Percentiles rank a stretch among this genome's conserved stretches.
Conservation (phyloP, 2,113 vertebrate genomes). For the Tragelaphus strepsiceros region DNA sequence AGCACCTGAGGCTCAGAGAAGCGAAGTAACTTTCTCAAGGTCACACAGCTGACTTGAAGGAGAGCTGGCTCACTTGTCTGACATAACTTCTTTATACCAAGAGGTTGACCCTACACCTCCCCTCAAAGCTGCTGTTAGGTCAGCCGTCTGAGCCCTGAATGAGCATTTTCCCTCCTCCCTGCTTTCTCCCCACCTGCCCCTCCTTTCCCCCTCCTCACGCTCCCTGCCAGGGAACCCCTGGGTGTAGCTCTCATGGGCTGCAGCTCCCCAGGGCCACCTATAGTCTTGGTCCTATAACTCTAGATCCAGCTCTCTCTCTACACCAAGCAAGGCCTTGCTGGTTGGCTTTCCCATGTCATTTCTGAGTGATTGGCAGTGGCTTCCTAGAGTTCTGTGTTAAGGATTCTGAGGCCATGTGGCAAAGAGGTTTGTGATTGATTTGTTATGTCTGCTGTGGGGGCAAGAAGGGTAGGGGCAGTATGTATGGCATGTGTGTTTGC, state of each 20-base stretch:
- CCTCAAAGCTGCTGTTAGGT: background rate
- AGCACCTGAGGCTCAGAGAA: background rate
- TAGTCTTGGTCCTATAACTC: background rate
- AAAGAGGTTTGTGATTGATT: background rate
- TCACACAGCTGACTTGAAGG: background rate
- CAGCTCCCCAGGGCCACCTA: background rate
- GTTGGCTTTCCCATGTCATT: background rate
- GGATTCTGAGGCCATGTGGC: background rate
- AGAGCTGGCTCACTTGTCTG: background rate
- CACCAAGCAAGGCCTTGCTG: background rate
- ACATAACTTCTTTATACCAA: background rate
- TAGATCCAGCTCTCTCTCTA: background rate
- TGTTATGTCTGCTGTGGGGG: background rate
- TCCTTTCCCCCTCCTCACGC: rapidly evolving
- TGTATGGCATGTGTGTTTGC: background rate
- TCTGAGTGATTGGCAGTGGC: background rate
- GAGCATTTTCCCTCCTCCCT: background rate
- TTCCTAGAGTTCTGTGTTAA: background rate
- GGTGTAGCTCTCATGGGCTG: background rate
- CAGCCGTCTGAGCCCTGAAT: background rate
- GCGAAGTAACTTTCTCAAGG: background rate
- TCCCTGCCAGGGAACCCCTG: background rate
- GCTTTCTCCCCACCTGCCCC: rapidly evolving
- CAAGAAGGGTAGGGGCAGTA: background rate
- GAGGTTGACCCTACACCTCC: background rate